Evolutionary conservation across 2,113 vertebrate genomes (phyloP).

Genomic region (Cranoglanis bouderius): DNA sequence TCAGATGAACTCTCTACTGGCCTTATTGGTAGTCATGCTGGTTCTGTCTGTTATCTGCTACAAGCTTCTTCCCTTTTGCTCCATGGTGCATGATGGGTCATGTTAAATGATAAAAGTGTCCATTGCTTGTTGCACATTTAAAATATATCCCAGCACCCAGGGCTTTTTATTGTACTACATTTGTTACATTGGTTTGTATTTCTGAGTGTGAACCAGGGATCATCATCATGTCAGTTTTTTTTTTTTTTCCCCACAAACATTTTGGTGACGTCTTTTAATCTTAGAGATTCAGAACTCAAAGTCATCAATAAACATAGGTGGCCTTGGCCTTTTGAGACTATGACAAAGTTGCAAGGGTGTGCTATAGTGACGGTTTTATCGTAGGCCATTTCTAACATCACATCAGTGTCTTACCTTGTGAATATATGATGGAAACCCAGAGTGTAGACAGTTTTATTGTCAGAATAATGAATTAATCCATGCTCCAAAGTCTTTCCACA

Average conservation of each 20-base stretch:
- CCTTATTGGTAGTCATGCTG: background rate
- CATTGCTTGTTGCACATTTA: background rate
- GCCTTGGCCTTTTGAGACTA: background rate
- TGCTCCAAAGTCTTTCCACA: background rate
- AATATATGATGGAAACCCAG: background rate
- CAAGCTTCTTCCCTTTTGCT: background rate
- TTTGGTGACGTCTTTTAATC: background rate
- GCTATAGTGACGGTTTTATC: background rate
- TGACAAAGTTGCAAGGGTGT: background rate
- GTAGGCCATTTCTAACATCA: background rate
- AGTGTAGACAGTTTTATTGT: background rate
- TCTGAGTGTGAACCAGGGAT: background rate
- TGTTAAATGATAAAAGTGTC: background rate
- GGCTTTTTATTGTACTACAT: background rate
- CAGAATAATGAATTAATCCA: background rate
- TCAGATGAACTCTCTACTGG: background rate
- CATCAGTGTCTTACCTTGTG: background rate
- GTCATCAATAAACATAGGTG: background rate
- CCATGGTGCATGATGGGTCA: background rate
- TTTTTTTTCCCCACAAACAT: background rate
- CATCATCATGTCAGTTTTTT: background rate
- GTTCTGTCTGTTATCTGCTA: background rate
- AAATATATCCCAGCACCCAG: background rate
- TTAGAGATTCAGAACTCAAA: background rate
- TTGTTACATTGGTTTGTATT: background rate